phyloP scores from a whole-genome alignment of 2,113 vertebrate genomes.

The Colaptes auratus region DNA sequence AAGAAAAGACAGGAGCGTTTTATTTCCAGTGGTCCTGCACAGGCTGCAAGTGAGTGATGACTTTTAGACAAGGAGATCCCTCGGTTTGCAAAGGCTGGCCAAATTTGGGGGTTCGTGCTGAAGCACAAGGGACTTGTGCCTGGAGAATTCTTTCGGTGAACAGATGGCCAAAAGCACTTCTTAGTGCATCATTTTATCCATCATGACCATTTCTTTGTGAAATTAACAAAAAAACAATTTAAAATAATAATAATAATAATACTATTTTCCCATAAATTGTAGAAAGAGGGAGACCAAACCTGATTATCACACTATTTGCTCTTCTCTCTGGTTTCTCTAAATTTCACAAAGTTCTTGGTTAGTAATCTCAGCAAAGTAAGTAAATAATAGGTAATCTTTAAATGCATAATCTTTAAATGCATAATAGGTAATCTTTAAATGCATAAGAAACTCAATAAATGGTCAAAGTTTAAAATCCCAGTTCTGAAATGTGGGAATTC shows the following conservation, averaged over 20 bases:
- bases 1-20: not conserved
- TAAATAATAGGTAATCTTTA: not conserved
- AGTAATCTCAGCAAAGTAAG: not conserved
- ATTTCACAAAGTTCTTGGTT: not conserved
- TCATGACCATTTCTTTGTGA: not conserved
- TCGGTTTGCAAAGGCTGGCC: accelerated
- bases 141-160: not conserved
- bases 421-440: not conserved
- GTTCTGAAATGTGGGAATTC: not conserved
- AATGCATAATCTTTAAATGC: not conserved
- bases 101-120: not conserved
- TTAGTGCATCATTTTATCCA: not conserved
- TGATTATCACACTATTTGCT: not conserved
- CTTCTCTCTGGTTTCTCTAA: not conserved
- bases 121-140: not conserved
- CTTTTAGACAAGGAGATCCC: not conserved
- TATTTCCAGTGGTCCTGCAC: not conserved
- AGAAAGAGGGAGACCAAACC: not conserved
- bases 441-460: not conserved
- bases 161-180: not conserved
- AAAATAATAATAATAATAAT: not conserved
- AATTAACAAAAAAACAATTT: not conserved
- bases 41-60: not conserved
- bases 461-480: not conserved
- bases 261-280: not conserved